A percentile compares a stretch with the other conserved stretches of the same genome.
Conservation (phyloP, 30 jellyfish, hydroid and myxozoan species). For the Turritopsis rubra region DNA sequence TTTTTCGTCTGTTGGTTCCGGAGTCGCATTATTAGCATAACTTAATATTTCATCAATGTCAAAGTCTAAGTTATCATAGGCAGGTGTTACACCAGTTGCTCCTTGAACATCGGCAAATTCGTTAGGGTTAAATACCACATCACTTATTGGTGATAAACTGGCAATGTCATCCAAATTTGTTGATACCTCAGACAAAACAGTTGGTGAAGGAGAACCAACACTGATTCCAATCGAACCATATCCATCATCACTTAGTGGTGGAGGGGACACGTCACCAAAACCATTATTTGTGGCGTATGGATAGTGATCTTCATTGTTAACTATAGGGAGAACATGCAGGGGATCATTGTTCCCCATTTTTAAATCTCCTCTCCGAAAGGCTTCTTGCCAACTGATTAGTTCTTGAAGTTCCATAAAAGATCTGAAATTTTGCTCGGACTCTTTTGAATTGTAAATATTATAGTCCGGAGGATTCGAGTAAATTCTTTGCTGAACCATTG, state of each 20-base stretch:
- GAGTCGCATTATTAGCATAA: not conserved
- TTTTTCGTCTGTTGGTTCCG: not conserved
- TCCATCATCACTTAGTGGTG: conserved; percentile 24
- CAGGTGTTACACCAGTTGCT: not conserved
- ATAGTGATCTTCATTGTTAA: not conserved
- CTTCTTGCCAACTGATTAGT: conserved; percentile 28
- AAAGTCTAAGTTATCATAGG: not conserved
- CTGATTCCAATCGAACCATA: conserved; percentile 11
- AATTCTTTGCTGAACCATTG: conserved; percentile 1
- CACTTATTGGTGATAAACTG: conserved; percentile 4
- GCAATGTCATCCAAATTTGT: conserved; percentile 5
- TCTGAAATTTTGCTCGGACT: conserved; percentile 10
- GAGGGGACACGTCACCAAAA: not conserved
- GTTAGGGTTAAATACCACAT: not conserved
- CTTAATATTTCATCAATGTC: conserved; percentile 10
- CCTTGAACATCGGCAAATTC: conserved; percentile 7
- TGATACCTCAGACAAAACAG: not conserved
- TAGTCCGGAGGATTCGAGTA: not conserved
- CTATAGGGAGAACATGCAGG: conserved; percentile 5
- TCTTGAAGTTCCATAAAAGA: conserved; percentile 17
- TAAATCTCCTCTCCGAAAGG: conserved; percentile 20
- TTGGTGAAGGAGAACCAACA: conserved; percentile 21
- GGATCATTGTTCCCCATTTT: not conserved
- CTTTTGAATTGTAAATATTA: conserved; percentile 18
- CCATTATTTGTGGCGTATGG: not conserved